Evolutionary conservation across 2,888 invertebrate species (phyloP), one percentile per base, ranked within the genome.

Genomic region (Dexiosoma caninum): DNA sequence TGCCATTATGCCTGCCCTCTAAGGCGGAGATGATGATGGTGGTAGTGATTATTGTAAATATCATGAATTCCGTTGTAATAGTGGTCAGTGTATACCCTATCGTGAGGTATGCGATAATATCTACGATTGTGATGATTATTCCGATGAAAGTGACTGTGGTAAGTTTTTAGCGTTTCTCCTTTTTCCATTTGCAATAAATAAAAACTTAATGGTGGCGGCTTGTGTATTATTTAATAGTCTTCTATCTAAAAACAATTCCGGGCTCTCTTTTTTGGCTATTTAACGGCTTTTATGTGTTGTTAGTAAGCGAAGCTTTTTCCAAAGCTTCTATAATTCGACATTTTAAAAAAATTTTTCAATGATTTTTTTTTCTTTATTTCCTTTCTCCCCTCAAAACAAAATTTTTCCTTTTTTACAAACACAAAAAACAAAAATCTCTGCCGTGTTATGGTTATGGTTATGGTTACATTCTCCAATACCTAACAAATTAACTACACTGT

Each of bases 141-240:
- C 94, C 42, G 95, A 96, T 89, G 95, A 95, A 91, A 92, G 92
- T 85, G 92, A 93, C 88, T 95, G 95, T 92, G 93, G 94, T 94
- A 94, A 94, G 94, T 94, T 89, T 74, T 69, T 8, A 32, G 7
- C 51, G 12, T 42, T 70, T 10, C n/a, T n/a, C n/a, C n/a, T n/a
- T n/a, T n/a, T n/a, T n/a, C n/a, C 8, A 9, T 35, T 51, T 51
- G 2, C 2, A 8, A 42, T 30, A 42, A 42, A 14, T 1, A 44
- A 60, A 14, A 4, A n/a, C 55, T 30, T 21, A 9, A 21, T 72
- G 62, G 74, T 77, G 72, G 64, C 72, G 67, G 78, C 55, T 72
- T 51, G 53, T 62, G 12, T 32, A 27, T 9, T 23, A 37, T n/a
- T 27, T 44, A 55, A 30, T 2, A 30, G n/a, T 44, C n/a, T 53